Percentiles rank a stretch among this genome's conserved stretches.
Conservation (phyloP, 2,888 invertebrate species). For the Cryptus viduatorius region DNA sequence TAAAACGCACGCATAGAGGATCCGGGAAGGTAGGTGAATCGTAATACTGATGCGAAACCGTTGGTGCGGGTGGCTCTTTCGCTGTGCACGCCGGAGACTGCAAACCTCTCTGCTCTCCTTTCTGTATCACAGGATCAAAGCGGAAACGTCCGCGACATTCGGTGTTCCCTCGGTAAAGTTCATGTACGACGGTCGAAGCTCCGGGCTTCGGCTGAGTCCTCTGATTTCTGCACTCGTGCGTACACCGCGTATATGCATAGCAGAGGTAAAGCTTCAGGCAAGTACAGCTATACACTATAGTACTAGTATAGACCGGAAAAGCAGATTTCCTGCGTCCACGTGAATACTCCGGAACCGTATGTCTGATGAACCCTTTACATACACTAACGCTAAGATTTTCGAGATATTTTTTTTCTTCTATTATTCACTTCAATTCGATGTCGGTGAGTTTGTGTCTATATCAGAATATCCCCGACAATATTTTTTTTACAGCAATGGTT, state of each 20-base stretch:
- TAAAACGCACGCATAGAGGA: conserved; percentile 23
- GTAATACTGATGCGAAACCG: conserved; percentile 45
- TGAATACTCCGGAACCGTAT: neutral
- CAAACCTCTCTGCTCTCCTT: conserved; percentile 35
- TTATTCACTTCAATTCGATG: neutral
- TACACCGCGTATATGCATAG: conserved; percentile 19
- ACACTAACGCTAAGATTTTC: neutral
- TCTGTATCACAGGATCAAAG: conserved; percentile 65
- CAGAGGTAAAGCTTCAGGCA: neutral
- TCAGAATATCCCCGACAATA: neutral
- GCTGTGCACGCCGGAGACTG: neutral
- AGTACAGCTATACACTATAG: neutral
- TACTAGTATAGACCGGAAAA: conserved; percentile 4
- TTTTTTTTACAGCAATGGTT: neutral
- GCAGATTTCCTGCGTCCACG: conserved; percentile 13
- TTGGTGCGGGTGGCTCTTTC: conserved; percentile 10
- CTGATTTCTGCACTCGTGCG: conserved; percentile 45
- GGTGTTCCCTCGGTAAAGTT: conserved; percentile 16
- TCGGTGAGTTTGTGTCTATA: neutral
- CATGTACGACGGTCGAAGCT: conserved; percentile 23
- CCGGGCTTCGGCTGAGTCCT: conserved; percentile 21
- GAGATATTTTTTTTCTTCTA: neutral
- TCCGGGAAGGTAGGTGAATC: conserved; percentile 28
- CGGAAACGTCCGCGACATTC: conserved; percentile 58
- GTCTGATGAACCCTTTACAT: conserved; percentile 4